These are phyloP conservation scores for Uromys caudimaculatus DNA, from an alignment of 2,797 vertebrate genomes.

Conservation along the genomic window DNA sequence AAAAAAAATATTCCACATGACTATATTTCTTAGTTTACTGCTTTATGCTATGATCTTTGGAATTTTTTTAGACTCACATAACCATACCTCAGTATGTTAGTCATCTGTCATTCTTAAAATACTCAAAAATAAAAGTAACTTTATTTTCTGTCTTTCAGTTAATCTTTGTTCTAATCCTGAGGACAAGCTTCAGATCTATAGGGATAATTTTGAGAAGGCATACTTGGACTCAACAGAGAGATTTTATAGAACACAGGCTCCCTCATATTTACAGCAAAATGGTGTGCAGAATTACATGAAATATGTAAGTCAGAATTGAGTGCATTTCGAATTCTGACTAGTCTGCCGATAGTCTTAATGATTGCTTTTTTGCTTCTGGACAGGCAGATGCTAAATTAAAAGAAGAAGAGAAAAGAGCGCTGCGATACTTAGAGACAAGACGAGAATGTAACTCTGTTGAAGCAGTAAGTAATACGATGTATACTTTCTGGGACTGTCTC, in stretches of 20 bases:
- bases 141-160: slow-evolving; percentile 90
- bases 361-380: slow-evolving; percentile 87
- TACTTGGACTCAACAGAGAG: slow-evolving; percentile 98
- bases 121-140: slow-evolving; percentile 65
- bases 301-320: slow-evolving; percentile 93
- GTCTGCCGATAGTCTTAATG: slow-evolving; percentile 81
- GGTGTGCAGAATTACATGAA: slow-evolving; percentile 99
- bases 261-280: slow-evolving; percentile 97
- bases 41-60: slow-evolving; percentile 16
- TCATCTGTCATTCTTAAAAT: slow-evolving; percentile 56
- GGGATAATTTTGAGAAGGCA: slow-evolving; percentile 99
- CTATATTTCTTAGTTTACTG: slow-evolving; percentile 24
- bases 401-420: slow-evolving; percentile 98
- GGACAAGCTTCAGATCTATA: slow-evolving; percentile 98
- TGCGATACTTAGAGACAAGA: slow-evolving; percentile 97
- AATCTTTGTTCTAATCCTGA: slow-evolving; percentile 98
- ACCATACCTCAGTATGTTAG: slow-evolving; percentile 53
- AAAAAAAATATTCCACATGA: slow-evolving; percentile 4
- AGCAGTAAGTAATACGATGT: slow-evolving; percentile 91
- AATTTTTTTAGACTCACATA: neutral
- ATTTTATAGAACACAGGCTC: slow-evolving; percentile 98
- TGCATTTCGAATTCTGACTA: slow-evolving; percentile 62
- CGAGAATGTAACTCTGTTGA: slow-evolving; percentile 99
- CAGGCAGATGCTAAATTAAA: slow-evolving; percentile 99
- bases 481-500: neutral